Percentiles rank a stretch among this genome's conserved stretches.
Conservation (phyloP, 2,113 vertebrate species). For the Solenodon paradoxus region DNA sequence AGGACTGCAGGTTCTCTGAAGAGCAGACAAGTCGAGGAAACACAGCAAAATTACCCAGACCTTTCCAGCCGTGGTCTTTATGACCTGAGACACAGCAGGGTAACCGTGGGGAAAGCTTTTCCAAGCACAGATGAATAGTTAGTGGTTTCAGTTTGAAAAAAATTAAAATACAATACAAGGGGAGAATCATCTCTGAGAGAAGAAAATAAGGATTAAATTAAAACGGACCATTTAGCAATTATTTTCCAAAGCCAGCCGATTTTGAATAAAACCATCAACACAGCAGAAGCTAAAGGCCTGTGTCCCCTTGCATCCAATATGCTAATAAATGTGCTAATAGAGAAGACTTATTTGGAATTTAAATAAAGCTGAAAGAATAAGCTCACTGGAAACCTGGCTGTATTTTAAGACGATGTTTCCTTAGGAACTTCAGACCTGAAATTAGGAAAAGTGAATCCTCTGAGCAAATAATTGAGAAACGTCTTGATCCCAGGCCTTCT, state of each 20-base stretch:
- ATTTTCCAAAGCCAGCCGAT: conserved; percentile 62
- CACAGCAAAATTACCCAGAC: no score
- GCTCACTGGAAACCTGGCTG: not conserved
- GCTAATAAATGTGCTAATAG: conserved; percentile 37
- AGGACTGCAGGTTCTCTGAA: not conserved
- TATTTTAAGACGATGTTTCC: not conserved
- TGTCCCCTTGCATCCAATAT: not conserved
- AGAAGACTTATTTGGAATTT: conserved; percentile 31
- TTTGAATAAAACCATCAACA: conserved; percentile 34
- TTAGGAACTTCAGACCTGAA: not conserved
- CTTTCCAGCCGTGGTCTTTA: not conserved
- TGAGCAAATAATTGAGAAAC: not conserved
- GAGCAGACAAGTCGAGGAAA: not conserved
- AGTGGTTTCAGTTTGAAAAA: not conserved
- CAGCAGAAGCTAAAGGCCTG: conserved; percentile 13
- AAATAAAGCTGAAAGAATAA: not conserved
- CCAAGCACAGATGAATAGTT: not conserved
- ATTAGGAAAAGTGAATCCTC: not conserved
- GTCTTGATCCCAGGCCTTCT: not conserved
- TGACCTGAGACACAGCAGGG: not conserved
- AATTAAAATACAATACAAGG: conserved; percentile 13
- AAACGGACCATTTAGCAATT: conserved; percentile 51
- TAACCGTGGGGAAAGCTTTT: not conserved
- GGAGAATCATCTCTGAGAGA: conserved; percentile 3
- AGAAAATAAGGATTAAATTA: conserved; percentile 36